Base-by-base conservation (phyloP, 2,888 invertebrate genomes). In the Polymixis flavicincta region DNA sequence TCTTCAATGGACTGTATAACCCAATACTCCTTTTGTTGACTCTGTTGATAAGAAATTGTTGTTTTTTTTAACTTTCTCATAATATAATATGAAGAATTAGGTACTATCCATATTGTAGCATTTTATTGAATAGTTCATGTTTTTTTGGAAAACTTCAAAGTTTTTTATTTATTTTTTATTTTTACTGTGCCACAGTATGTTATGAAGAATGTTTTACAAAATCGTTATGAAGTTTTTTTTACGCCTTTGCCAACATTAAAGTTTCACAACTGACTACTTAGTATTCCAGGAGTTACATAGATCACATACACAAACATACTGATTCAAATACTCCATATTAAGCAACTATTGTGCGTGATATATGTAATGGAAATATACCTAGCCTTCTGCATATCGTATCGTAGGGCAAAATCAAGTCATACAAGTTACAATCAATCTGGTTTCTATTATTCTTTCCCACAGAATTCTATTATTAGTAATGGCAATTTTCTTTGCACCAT, bases 1-100 rank as follows among this genome's bases (percentile, higher is more conserved):
- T 66, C 78, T 71, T 28, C 6, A 65, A 17, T 57, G 77, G 17
- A 59, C 76, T 52, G 61, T 69, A 79, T 48, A 76, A 55, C 82
- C 50, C 55, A 80, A 71, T 76, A 65, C 14, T 55, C 13, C n/a
- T 76, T 55, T 66, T 45, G 55, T 71, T 80, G 65, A 52, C 67
- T 37, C 17, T 64, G 32, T 32, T 66, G 71, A 71, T 66, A 82
- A 76, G 70, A 37, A 48, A 48, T 32, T 45, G 45, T 81, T 25
- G 14, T 22, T 25, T 52, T 50, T n/a, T 75, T 78, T 42, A 22
- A 50, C 42, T 74, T 74, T 60, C 37, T 64, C 45, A 54, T 17
- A 25, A 54, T 17, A 25, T n/a, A 54, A 0, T 25, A 42, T 52
- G 11, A 32, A 59, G n/a, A 11, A 28, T 9, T 52, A n/a, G n/a